Percentiles rank a stretch among this genome's conserved stretches.
These are phyloP conservation scores for Caretta caretta DNA, from an alignment of 2,113 vertebrate species.

Conservation along the genomic window DNA sequence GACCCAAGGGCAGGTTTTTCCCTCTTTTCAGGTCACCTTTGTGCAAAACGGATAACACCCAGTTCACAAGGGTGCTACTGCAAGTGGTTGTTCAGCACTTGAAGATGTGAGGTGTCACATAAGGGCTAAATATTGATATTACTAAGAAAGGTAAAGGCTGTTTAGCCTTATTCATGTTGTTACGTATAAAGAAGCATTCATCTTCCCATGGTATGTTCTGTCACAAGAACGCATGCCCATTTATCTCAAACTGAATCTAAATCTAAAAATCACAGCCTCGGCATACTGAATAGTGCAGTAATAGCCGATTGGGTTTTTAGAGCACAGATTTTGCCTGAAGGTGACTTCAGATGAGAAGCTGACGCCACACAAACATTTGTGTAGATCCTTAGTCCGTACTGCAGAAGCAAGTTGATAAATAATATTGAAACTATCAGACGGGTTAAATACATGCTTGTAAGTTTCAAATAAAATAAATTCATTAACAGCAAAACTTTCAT, in stretches of 20 bases:
- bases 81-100: not conserved
- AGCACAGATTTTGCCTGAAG: not conserved
- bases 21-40: not conserved
- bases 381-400: not conserved
- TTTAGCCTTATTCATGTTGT: accelerated
- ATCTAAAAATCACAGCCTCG: too few relatives aligned
- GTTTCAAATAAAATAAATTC: not conserved
- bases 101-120: not conserved
- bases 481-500: accelerated
- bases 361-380: accelerated
- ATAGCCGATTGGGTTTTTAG: accelerated
- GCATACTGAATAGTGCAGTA: not conserved
- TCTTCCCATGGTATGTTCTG: not conserved
- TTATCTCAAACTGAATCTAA: not conserved
- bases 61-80: not conserved
- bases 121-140: not conserved
- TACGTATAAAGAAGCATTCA: accelerated
- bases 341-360: not conserved
- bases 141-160: not conserved
- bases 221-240: not conserved
- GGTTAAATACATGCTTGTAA: not conserved
- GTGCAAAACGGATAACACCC: not conserved
- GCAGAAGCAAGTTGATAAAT: not conserved
- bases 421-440: not conserved
- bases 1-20: not conserved